A percentile compares a stretch with the other conserved stretches of the same genome.
Conservation (phyloP, 2,113 vertebrate genomes). For the Mola mola region DNA sequence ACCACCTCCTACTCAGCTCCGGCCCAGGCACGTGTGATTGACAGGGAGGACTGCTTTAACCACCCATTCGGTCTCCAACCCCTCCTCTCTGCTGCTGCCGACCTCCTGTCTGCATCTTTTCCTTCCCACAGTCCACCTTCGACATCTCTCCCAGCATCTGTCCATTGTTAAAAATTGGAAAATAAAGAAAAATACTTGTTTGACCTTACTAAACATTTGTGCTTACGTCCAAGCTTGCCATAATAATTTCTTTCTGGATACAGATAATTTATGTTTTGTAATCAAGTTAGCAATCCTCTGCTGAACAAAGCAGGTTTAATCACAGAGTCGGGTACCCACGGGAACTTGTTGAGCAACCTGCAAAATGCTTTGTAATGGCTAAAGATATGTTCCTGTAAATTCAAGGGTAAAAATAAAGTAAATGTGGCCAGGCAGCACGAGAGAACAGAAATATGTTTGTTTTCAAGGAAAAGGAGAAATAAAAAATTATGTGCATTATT, state of each 20-base stretch:
- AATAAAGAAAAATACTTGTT: not conserved
- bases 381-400: too few relatives aligned
- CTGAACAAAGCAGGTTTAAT: too few relatives aligned
- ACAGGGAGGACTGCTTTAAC: constrained; percentile 21
- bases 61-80: constrained; percentile 16
- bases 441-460: too few relatives aligned
- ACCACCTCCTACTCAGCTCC: constrained; percentile 68
- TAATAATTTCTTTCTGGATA: not conserved
- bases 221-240: too few relatives aligned
- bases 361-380: too few relatives aligned
- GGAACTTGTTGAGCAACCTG: too few relatives aligned
- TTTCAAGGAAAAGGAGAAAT: too few relatives aligned
- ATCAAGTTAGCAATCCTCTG: too few relatives aligned
- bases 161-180: not conserved
- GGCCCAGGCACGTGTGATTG: constrained; percentile 38
- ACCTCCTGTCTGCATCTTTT: constrained; percentile 2
- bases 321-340: too few relatives aligned
- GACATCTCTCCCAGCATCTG: not conserved
- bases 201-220: not conserved
- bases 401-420: too few relatives aligned
- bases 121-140: constrained; percentile 11
- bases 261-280: constrained; percentile 8
- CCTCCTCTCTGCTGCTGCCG: constrained; percentile 1
- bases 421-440: too few relatives aligned
- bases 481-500: too few relatives aligned